Evolutionary conservation across 2,888 invertebrate species (phyloP).

Genomic region (Eupithecia exiguata): DNA sequence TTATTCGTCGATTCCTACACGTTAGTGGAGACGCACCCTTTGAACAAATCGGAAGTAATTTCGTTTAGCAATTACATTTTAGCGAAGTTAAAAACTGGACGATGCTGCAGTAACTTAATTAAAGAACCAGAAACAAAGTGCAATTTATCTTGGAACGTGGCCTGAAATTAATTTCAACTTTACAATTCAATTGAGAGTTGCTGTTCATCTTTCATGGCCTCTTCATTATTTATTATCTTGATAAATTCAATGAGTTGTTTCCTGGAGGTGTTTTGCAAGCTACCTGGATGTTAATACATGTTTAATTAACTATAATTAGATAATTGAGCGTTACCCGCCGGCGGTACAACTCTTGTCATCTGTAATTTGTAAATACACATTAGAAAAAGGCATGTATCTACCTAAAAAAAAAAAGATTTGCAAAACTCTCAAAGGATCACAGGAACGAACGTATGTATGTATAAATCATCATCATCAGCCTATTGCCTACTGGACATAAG

Average conservation of each 20-base stretch:
- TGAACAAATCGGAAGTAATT: slow-evolving; percentile 27
- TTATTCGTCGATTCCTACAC: neutral
- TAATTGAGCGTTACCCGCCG: neutral
- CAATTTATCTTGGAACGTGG: slow-evolving; percentile 41
- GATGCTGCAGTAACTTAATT: slow-evolving; percentile 47
- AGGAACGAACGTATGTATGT: no score
- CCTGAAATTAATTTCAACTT: slow-evolving; percentile 41
- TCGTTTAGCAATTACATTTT: slow-evolving; percentile 41
- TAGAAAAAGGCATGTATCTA: no score
- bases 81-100: slow-evolving; percentile 27
- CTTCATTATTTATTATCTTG: slow-evolving; percentile 2
- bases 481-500: no score
- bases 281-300: neutral
- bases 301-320: neutral
- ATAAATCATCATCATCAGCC: no score
- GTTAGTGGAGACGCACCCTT: neutral
- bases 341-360: no score
- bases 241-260: slow-evolving; percentile 4
- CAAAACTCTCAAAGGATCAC: no score
- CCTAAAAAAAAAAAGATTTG: no score
- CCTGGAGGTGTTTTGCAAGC: neutral
- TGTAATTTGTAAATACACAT: no score
- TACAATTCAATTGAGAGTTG: slow-evolving; percentile 24
- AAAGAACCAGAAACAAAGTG: slow-evolving; percentile 48
- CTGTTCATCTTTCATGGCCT: slow-evolving; percentile 8